Evolutionary conservation across 2,888 invertebrate species (phyloP), one percentile per base, ranked within the genome.

Genomic region (Harpalus rufipes): DNA sequence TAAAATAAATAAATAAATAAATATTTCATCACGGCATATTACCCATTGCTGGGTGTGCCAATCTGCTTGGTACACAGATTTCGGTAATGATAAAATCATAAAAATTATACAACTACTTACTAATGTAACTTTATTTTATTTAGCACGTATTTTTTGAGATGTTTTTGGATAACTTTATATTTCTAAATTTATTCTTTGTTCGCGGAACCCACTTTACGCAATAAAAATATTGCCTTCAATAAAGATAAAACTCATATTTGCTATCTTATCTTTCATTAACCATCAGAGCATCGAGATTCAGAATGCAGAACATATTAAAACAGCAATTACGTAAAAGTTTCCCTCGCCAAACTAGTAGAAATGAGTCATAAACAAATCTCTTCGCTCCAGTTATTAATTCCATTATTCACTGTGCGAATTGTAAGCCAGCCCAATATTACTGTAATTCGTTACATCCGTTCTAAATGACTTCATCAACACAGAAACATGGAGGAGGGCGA

Each of bases 401-500:
- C 44, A 51, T 51, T 51, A 51, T 51, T 51, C 44, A 51, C 44
- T 51, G 44, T 8, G 12, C 10, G 44, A 51, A 12, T 4, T 51
- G 12, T 51, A 51, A 51, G 44, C 44, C 12, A 8, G 1, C 10
- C 8, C 44, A 12, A 12, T 51, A 51, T 51, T 51, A 12, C 44
- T 8, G 44, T 51, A 51, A 51, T 51, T 51, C 44, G 44, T 51
- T 51, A 51, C 44, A 51, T 51, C 44, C 44, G 44, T 51, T 51
- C 44, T 51, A 51, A 51, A 51, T 51, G 44, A 51, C 44, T 51
- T 51, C 44, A 51, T 51, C 44, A 51, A 51, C 44, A 51, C 44
- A 12, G 10, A 51, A 51, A 32, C 44, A 51, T 12, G 44, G 44
- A 51, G 44, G 44, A 51, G 44, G 5, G 6, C 32, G 32, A 32